Base-by-base conservation (phyloP, 2,113 vertebrate species). In the Myodes glareolus region DNA sequence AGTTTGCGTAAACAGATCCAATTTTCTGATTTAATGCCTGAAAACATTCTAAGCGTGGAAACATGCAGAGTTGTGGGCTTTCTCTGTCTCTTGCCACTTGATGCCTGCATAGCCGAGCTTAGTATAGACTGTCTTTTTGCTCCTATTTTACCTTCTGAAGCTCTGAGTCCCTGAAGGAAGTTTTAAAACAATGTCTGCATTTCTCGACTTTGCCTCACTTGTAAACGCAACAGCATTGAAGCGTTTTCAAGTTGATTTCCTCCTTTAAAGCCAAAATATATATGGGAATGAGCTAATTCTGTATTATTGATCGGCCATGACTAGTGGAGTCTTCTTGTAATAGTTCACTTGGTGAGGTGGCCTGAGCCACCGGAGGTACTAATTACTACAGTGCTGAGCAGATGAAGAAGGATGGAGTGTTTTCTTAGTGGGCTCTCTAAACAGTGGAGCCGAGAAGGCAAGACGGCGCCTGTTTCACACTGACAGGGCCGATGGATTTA, bases 121-220 rank as follows among this genome's bases (percentile, higher is more conserved):
- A n/a, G 13, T 13, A 2, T 47, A 86, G 97, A 97, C 94, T 96
- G 87, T 93, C 96, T 97, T 92, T 33, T 70, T 73, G 73, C 86
- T 90, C 92, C 90, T 97, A 88, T 95, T 98, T 84, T 98, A 94
- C 85, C 95, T 97, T 98, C 94, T 94, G 90, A 87, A 91, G 75
- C 63, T 70, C 87, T 93, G 85, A 98, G 94, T 97, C 97, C 97
- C 88, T 97, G 89, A 96, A 96, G 25, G 91, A 50, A n/a, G 95
- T 95, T 97, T 88, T 95, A 95, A n/a, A 97, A 93, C 76, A 97
- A 68, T 52, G 93, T 98, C 97, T 97, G 45, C 97, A 45, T 97
- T 98, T 98, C 90, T 94, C 91, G 0, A 36, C 80, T 93, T 98
- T 96, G 96, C 92, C 98, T 98, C 39, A 97, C 98, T 98, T 98